These are phyloP conservation scores for Dasysyrphus albostriatus DNA, from an alignment of 2,888 invertebrate species.

Conservation along the genomic window DNA sequence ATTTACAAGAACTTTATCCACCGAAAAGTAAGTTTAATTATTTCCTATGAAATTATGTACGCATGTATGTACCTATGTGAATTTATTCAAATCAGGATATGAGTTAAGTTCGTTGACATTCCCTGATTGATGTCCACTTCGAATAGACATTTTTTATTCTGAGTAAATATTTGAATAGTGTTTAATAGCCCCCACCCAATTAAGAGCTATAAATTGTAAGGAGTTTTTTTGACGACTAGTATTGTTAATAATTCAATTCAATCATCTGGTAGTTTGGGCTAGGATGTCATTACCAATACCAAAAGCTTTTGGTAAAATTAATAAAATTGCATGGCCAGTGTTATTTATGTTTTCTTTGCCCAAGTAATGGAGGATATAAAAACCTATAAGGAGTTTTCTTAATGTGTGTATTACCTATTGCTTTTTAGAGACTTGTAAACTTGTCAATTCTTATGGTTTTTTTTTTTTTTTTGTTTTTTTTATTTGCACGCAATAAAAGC, in stretches of 20 bases:
- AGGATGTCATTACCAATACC: constrained; percentile 4
- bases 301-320: background rate
- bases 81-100: too few relatives aligned
- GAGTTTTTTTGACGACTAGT: constrained; percentile 19
- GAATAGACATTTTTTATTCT: constrained; percentile 28
- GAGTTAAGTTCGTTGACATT: too few relatives aligned
- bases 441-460: constrained; percentile 5
- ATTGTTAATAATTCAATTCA: constrained; percentile 44
- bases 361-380: constrained; percentile 34
- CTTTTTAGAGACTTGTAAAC: constrained; percentile 10
- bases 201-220: constrained; percentile 6
- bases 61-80: background rate
- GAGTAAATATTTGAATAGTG: constrained; percentile 68
- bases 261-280: background rate
- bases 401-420: background rate
- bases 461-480: background rate
- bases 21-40: constrained; percentile 78
- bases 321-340: constrained; percentile 24
- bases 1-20: constrained; percentile 78
- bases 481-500: constrained; percentile 26
- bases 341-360: constrained; percentile 1
- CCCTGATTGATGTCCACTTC: too few relatives aligned
- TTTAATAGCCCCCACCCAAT: background rate
- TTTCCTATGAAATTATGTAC: background rate
- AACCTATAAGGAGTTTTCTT: constrained; percentile 13